Evolutionary conservation across 2,113 vertebrate genomes (phyloP).

Genomic region (Neolamprologus cancellatus): DNA sequence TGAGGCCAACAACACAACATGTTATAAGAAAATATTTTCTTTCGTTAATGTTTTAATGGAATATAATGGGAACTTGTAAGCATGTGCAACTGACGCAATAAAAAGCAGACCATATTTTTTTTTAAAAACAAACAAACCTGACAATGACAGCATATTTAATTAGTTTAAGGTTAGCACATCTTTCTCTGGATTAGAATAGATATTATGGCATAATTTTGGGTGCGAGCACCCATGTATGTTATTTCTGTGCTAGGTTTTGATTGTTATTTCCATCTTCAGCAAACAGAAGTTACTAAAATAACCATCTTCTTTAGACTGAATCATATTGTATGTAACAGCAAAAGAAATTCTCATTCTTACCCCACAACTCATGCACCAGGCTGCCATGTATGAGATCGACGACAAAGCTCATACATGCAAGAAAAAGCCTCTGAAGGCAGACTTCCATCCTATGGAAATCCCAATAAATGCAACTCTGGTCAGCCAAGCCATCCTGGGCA

Average conservation of each 20-base stretch:
- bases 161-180: background rate
- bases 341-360: background rate
- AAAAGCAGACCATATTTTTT: background rate
- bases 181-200: background rate
- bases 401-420: conserved; percentile 22
- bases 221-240: rapidly evolving
- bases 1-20: background rate
- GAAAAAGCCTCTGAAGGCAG: conserved; percentile 20
- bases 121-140: background rate
- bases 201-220: background rate
- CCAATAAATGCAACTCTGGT: conserved; percentile 44
- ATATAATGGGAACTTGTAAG: background rate
- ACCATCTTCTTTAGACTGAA: background rate
- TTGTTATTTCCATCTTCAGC: background rate
- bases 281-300: background rate
- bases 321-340: background rate
- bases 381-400: conserved; percentile 55
- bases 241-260: background rate
- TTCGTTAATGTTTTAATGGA: rapidly evolving
- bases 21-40: background rate
- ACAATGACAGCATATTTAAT: background rate
- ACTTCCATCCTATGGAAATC: conserved; percentile 59
- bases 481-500: conserved; percentile 50
- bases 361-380: conserved; percentile 9
- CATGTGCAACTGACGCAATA: background rate